Conservation (phyloP, 1,140 invertebrate genomes). For the Pseudachorutes palmiensis region DNA sequence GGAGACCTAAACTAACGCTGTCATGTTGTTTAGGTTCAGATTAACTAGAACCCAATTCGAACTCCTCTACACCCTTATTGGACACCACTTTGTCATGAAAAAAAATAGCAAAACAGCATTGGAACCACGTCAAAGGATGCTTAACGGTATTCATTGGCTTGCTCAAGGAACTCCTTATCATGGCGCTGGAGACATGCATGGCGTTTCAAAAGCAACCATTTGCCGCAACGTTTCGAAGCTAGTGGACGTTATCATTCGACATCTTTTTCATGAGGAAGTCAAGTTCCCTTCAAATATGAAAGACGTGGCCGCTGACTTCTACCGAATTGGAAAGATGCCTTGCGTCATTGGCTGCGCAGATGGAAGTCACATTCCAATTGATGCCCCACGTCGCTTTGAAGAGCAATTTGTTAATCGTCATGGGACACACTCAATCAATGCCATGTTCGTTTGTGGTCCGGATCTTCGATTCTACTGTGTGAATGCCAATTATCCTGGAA, state of each 20-base stretch:
- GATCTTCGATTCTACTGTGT: slow-evolving; percentile 21
- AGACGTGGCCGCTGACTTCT: slow-evolving; percentile 1
- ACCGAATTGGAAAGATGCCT: neutral
- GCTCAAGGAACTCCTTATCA: slow-evolving; percentile 32
- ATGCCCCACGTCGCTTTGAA: neutral
- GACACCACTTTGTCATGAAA: neutral
- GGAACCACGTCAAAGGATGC: slow-evolving; percentile 14
- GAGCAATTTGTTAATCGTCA: slow-evolving; percentile 1
- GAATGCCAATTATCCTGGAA: slow-evolving; percentile 21
- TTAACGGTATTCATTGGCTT: slow-evolving; percentile 29
- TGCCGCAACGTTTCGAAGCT: slow-evolving; percentile 19
- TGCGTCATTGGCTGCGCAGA: neutral
- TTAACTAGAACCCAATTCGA: neutral
- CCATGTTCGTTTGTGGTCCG: slow-evolving; percentile 26
- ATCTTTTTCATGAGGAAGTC: neutral
- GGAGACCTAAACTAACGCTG: too few species aligned
- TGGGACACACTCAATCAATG: slow-evolving; percentile 43
- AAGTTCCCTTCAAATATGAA: neutral
- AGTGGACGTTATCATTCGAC: neutral
- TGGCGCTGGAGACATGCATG: slow-evolving; percentile 30
- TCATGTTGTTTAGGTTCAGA: neutral
- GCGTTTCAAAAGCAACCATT: slow-evolving; percentile 30
- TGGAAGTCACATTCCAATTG: neutral
- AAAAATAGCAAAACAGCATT: neutral
- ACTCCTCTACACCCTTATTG: neutral